A percentile compares a stretch with the other conserved stretches of the same genome.
Conservation (phyloP, 1,140 invertebrate species). For the Neoseiulus cucumeris region DNA sequence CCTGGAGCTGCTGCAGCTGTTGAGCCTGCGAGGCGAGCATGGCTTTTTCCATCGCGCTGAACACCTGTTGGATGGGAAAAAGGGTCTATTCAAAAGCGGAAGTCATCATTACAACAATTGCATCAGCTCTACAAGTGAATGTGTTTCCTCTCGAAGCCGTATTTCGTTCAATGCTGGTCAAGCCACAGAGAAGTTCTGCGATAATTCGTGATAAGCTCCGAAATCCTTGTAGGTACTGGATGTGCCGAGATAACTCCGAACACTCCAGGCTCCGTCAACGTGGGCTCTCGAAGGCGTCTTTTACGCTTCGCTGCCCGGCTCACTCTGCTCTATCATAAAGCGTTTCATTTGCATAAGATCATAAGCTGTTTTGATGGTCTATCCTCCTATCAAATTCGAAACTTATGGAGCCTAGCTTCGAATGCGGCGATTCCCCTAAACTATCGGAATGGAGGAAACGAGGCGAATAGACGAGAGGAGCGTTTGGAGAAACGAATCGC, state of each 20-base stretch:
- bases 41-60: conserved; percentile 48
- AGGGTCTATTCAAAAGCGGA: background rate
- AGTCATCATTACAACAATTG: background rate
- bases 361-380: background rate
- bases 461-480: no score
- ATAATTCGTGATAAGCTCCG: no score
- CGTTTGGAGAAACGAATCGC: no score
- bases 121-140: background rate
- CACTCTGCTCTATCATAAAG: background rate
- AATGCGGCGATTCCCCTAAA: background rate
- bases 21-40: conserved; percentile 51
- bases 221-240: no score
- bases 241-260: no score
- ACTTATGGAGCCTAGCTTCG: conserved; percentile 9
- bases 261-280: no score
- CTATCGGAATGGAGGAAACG: background rate
- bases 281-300: no score
- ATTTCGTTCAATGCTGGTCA: no score
- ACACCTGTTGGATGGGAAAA: conserved; percentile 23
- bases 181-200: no score
- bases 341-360: conserved; percentile 8
- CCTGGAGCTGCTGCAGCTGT: conserved; percentile 43
- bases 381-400: background rate
- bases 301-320: background rate
- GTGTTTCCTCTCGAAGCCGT: background rate